Percentiles rank a stretch among this genome's conserved stretches.
These are phyloP conservation scores for Ceratoteleas bidentatus DNA, from an alignment of 1,140 invertebrate species.

Conservation along the genomic window DNA sequence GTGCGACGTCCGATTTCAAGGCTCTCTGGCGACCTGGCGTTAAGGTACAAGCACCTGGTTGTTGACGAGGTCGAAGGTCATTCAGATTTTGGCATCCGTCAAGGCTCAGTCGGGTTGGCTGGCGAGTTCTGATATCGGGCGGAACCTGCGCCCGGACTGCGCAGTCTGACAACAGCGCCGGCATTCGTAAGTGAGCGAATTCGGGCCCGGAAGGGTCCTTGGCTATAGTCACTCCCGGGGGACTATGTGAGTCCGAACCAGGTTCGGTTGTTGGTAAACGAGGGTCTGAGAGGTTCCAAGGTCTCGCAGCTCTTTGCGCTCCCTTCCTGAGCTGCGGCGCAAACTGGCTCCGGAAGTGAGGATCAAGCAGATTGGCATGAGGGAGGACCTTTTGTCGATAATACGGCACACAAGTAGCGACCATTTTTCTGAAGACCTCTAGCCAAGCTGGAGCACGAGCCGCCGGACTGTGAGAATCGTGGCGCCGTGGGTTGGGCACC, in stretches of 20 bases:
- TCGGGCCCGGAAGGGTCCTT: too few species aligned
- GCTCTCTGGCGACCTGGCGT: too few species aligned
- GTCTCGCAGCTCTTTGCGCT: slow-evolving; percentile 32
- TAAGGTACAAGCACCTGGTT: too few species aligned
- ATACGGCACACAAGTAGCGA: slow-evolving; percentile 81
- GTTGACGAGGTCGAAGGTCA: too few species aligned
- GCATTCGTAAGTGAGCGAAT: too few species aligned
- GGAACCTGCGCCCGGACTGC: too few species aligned
- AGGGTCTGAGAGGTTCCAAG: neutral
- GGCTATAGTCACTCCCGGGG: neutral
- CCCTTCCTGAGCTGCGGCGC: slow-evolving; percentile 66
- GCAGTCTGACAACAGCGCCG: too few species aligned
- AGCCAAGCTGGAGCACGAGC: slow-evolving; percentile 67
- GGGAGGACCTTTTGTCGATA: slow-evolving; percentile 80
- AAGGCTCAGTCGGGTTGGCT: too few species aligned
- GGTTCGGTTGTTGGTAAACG: too few species aligned
- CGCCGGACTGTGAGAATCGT: slow-evolving; percentile 58
- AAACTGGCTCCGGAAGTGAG: slow-evolving; percentile 82
- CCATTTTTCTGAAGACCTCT: slow-evolving; percentile 81
- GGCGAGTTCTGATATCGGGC: too few species aligned
- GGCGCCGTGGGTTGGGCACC: slow-evolving; percentile 58
- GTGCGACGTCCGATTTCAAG: slow-evolving; percentile 3
- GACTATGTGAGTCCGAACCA: neutral
- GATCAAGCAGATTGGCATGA: slow-evolving; percentile 82
- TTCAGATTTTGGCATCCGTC: too few species aligned